phyloP scores from a whole-genome alignment of 2,797 vertebrate genomes.

The Astyanax mexicanus region DNA sequence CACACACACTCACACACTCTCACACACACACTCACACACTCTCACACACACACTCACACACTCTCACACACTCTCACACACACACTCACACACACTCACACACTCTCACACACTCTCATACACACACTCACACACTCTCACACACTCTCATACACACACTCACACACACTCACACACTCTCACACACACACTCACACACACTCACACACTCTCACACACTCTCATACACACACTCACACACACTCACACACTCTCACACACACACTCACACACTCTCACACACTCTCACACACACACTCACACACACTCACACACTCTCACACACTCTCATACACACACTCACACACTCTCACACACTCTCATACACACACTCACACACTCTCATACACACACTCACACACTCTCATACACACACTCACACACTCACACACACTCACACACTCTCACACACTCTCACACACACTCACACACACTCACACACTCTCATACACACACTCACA shows the following conservation, averaged over 20 bases:
- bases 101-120: slow-evolving; percentile 22
- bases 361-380: slow-evolving; percentile 5
- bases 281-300: slow-evolving; percentile 29
- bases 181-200: slow-evolving; percentile 28
- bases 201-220: slow-evolving; percentile 4
- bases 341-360: slow-evolving; percentile 10
- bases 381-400: slow-evolving; percentile 27
- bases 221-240: slow-evolving; percentile 31
- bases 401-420: background rate
- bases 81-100: slow-evolving; percentile 9
- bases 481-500: slow-evolving; percentile 22
- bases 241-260: too few species aligned
- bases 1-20: slow-evolving; percentile 7
- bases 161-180: slow-evolving; percentile 7
- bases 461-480: background rate
- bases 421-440: slow-evolving; percentile 29
- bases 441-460: too few species aligned
- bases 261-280: slow-evolving; percentile 10
- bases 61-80: slow-evolving; percentile 22
- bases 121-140: slow-evolving; percentile 9
- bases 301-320: slow-evolving; percentile 6
- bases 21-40: slow-evolving; percentile 26
- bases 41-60: too few species aligned
- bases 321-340: slow-evolving; percentile 27
- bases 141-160: too few species aligned